Evolutionary conservation across 2,797 vertebrate genomes (phyloP).

Genomic region (Anguilla megastoma): DNA sequence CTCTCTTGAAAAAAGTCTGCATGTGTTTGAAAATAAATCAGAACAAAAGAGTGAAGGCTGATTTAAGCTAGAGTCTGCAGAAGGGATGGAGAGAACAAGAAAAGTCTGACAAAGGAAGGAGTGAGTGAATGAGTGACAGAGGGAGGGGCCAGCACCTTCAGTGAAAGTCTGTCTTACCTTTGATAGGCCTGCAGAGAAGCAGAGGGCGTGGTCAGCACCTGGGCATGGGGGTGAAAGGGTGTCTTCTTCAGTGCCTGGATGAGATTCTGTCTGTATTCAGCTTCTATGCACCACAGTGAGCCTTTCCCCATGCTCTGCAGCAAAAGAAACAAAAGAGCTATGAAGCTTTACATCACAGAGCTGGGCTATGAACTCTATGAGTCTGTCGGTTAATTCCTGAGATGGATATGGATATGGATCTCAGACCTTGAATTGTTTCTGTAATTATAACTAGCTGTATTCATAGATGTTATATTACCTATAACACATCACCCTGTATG

Average conservation of each 20-base stretch:
- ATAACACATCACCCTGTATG: no score
- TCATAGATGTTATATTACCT: background rate
- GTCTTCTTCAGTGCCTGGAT: conserved; percentile 99
- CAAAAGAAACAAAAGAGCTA: conserved; percentile 35
- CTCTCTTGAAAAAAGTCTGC: no score
- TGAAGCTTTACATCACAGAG: conserved; percentile 41
- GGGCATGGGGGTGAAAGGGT: conserved; percentile 93
- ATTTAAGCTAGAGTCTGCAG: no score
- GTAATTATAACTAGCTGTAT: background rate
- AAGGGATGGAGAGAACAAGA: no score
- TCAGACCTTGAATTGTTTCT: background rate
- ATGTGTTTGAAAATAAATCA: no score
- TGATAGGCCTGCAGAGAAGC: conserved; percentile 87
- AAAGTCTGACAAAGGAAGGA: background rate
- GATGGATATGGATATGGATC: background rate
- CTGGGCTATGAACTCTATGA: background rate
- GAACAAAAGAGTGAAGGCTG: no score
- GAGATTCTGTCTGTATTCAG: conserved; percentile 89
- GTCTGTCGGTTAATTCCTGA: background rate
- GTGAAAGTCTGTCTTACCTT: conserved; percentile 73
- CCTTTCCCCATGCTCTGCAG: conserved; percentile 79
- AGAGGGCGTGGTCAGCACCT: conserved; percentile 86
- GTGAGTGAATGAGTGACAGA: background rate
- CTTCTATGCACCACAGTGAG: conserved; percentile 81
- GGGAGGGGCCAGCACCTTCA: conserved; percentile 17